Percentiles rank a stretch among this genome's conserved stretches.
Evolutionary conservation across 2,888 invertebrate species (phyloP).

Genomic region (Campoletis raptor): DNA sequence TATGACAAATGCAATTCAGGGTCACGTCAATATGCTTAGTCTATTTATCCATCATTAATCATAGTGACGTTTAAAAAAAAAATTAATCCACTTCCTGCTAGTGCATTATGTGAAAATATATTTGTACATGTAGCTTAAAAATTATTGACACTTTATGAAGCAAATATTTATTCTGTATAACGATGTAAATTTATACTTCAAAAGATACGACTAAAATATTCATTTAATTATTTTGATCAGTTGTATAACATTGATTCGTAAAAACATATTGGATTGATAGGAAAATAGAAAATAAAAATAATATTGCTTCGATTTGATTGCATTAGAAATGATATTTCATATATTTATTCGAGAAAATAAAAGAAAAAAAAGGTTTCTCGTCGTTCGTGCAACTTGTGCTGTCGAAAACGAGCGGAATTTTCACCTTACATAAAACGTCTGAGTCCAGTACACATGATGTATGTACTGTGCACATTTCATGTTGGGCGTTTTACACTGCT

Average conservation of each 20-base stretch:
- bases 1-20: constrained; percentile 56
- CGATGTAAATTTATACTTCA: neutral
- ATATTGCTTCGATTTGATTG: neutral
- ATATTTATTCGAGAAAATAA: neutral
- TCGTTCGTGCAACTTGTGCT: constrained; percentile 8
- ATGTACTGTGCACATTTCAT: constrained; percentile 22
- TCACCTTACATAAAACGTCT: constrained; percentile 79
- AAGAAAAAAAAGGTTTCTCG: neutral
- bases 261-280: neutral
- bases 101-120: neutral
- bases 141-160: neutral
- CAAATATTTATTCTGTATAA: neutral
- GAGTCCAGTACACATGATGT: constrained; percentile 34
- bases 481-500: constrained; percentile 10
- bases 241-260: neutral
- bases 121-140: neutral
- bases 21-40: constrained; percentile 20
- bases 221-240: neutral
- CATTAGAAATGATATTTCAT: neutral
- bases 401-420: constrained; percentile 73
- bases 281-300: neutral
- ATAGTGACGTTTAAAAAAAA: neutral
- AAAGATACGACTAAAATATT: neutral
- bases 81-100: neutral
- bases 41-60: constrained; percentile 38